A percentile compares a stretch with the other conserved stretches of the same genome.
These are phyloP conservation scores for Syrrhaptes paradoxus DNA, from an alignment of 2,113 vertebrate species.

Conservation along the genomic window DNA sequence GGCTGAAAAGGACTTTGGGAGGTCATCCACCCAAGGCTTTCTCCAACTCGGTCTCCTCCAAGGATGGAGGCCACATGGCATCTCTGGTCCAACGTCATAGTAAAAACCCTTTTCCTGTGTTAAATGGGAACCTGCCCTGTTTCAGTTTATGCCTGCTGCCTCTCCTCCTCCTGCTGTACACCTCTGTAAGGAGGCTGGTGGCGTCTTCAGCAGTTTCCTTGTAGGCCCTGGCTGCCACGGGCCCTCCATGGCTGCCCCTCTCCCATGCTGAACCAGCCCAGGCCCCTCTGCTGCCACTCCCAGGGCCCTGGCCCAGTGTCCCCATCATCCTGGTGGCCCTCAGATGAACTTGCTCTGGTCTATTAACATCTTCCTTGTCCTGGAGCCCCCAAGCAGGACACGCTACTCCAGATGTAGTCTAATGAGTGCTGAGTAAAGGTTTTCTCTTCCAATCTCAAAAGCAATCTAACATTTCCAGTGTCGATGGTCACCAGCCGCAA, in stretches of 20 bases:
- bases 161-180: not conserved
- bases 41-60: not conserved
- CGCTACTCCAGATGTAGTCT: not conserved
- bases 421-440: not conserved
- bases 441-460: not conserved
- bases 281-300: not conserved
- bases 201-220: not conserved
- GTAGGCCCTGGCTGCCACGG: not conserved
- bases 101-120: not conserved
- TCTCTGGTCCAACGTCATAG: not conserved
- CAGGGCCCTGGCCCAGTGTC: not conserved
- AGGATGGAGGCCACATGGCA: rapidly evolving
- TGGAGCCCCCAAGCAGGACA: not conserved
- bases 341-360: not conserved
- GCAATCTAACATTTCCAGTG: not conserved
- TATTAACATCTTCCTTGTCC: not conserved
- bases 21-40: not conserved
- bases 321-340: not conserved
- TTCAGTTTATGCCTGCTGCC: not conserved
- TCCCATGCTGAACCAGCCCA: not conserved
- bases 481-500: not conserved
- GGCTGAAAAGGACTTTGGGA: not conserved
- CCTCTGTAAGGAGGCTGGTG: not conserved
- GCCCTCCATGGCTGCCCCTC: not conserved
- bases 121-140: not conserved